Percentiles rank a stretch among this genome's conserved stretches.
These are phyloP conservation scores for Pollenia griseotomentosa DNA, from an alignment of 2,888 invertebrate genomes.

Conservation along the genomic window DNA sequence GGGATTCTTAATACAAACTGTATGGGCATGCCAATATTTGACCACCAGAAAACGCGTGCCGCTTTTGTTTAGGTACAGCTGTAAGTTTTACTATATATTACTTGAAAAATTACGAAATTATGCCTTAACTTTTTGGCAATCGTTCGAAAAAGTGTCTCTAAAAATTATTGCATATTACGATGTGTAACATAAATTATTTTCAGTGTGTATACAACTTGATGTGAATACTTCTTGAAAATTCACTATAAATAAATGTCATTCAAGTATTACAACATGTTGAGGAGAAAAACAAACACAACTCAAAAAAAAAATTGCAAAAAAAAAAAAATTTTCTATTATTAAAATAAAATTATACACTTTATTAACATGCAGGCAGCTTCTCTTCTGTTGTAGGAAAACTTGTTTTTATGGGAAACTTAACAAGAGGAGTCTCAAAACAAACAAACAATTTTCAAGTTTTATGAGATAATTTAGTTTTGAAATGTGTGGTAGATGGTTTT, in stretches of 20 bases:
- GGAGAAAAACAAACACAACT: constrained; percentile 15
- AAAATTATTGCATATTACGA: too few relatives aligned
- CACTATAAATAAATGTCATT: constrained; percentile 48
- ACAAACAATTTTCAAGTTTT: background rate
- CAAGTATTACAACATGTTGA: constrained; percentile 47
- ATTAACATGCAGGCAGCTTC: constrained; percentile 30
- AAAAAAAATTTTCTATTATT: constrained; percentile 8
- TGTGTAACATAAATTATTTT: background rate
- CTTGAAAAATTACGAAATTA: too few relatives aligned
- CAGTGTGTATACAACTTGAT: constrained; percentile 14
- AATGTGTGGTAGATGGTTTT: background rate
- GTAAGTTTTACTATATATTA: too few relatives aligned
- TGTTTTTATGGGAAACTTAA: constrained; percentile 47
- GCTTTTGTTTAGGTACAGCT: too few relatives aligned
- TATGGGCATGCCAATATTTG: too few relatives aligned
- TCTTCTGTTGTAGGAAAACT: constrained; percentile 39
- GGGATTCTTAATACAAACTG: too few relatives aligned
- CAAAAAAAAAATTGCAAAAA: background rate
- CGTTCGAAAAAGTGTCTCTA: too few relatives aligned
- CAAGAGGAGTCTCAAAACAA: background rate
- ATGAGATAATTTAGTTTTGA: background rate
- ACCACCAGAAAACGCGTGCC: too few relatives aligned
- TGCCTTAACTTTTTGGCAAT: too few relatives aligned
- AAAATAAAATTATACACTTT: constrained; percentile 39
- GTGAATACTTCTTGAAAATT: constrained; percentile 16